Percentiles rank a stretch among this genome's conserved stretches.
These are phyloP conservation scores for Dromaius novaehollandiae DNA, from an alignment of 2,113 vertebrate species.

Conservation along the genomic window DNA sequence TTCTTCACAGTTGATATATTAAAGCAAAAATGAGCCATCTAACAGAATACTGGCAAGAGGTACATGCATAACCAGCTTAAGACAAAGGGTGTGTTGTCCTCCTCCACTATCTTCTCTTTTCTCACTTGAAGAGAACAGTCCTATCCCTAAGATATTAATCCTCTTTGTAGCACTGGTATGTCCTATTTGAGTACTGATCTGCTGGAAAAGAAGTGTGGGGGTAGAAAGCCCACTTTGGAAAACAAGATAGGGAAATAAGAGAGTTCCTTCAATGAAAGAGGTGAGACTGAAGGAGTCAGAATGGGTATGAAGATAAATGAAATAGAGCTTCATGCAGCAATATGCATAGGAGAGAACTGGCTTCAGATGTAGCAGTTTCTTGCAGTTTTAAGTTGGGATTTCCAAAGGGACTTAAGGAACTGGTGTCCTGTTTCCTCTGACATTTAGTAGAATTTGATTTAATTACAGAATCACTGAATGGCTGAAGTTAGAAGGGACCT, in stretches of 20 bases:
- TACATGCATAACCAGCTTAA: neutral
- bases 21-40: constrained; percentile 4
- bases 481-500: no score
- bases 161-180: neutral
- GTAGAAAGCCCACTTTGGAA: neutral
- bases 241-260: neutral
- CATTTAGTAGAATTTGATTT: neutral
- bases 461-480: no score
- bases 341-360: neutral
- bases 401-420: neutral
- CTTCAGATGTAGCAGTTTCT: neutral
- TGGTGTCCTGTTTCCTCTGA: neutral
- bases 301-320: neutral
- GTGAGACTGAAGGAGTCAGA: neutral
- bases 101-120: neutral
- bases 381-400: neutral
- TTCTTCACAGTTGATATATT: constrained; percentile 15
- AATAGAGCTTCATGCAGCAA: neutral
- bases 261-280: neutral
- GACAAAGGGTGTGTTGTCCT: neutral
- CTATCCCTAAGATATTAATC: neutral
- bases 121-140: neutral
- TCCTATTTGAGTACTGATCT: neutral
- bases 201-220: neutral
- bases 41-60: neutral